Base-by-base conservation (phyloP, 2,888 invertebrate species). In the Phengaris alcon region DNA sequence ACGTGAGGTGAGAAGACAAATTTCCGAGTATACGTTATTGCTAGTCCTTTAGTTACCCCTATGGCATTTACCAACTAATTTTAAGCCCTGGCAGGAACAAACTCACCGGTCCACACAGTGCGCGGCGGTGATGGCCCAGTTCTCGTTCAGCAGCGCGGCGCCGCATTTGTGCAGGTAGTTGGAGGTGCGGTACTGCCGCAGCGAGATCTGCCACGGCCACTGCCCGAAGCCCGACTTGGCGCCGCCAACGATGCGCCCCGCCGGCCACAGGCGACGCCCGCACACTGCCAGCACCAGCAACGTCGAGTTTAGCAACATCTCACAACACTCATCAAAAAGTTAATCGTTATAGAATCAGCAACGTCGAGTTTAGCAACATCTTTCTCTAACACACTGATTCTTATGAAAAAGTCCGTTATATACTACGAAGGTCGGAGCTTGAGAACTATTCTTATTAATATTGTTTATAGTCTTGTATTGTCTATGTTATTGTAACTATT, bases 181-280 rank as follows among this genome's bases (percentile, higher is more conserved):
- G 6, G 97, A 97, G 2, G 97, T 97, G 84, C 97, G 95, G 97
- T 98, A 98, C 90, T 98, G 98, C 75, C 98, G 93, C 80, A 98
- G 90, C 0, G 98, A 98, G 81, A 98, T 97, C 95, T 98, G 98
- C 98, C 98, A 98, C 3, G 98, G 98, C 98, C 98, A 98, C 87
- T 97, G 96, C 52, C 98, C 98, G 86, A 97, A 98, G 74, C 96
- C 95, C 0, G 98, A 96, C 85, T 96, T 97, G 77, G 96, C 95
- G 0, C 98, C 98, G 6, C 98, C 98, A 75, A 98, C 98, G 82
- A 98, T 97, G 78, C 97, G 94, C 13, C 96, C 96, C 84, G 97
- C 96, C 0, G 97, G 98, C 93, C 96, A 97, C 86, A 98, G 95
- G 79, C 97, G 94, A 68, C 97, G 94, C 0, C 98, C 98, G 86